phyloP scores from a whole-genome alignment of 2,888 invertebrate genomes.

The Aspidiotus destructor region DNA sequence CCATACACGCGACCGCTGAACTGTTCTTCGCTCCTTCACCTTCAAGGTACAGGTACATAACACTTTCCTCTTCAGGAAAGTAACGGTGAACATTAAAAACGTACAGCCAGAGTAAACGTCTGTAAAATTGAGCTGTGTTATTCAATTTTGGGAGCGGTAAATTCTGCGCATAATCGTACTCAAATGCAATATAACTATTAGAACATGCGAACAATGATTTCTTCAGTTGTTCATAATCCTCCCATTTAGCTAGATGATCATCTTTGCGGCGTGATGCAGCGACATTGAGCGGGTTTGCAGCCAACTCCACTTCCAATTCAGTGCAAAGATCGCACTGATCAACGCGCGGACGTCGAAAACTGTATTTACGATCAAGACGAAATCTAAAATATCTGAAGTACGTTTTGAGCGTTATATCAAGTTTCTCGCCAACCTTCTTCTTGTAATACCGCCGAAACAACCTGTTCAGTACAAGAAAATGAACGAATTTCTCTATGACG shows the following conservation, averaged over 20 bases:
- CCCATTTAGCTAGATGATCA: background rate
- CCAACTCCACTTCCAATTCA: background rate
- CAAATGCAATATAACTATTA: too few relatives aligned
- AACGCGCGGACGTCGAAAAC: too few relatives aligned
- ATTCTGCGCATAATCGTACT: conserved; percentile 37
- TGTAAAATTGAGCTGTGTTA: conserved; percentile 35
- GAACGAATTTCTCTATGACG: too few relatives aligned
- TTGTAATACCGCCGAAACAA: too few relatives aligned
- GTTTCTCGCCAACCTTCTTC: too few relatives aligned
- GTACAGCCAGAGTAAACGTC: conserved; percentile 35
- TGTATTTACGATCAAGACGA: too few relatives aligned
- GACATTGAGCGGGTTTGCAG: background rate
- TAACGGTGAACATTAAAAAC: conserved; percentile 36
- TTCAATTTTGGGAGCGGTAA: conserved; percentile 36
- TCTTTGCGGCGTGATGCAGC: background rate
- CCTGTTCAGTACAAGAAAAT: too few relatives aligned
- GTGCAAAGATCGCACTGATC: background rate
- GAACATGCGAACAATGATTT: background rate
- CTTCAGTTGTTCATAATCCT: background rate
- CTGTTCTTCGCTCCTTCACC: background rate
- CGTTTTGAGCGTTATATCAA: too few relatives aligned
- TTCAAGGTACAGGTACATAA: background rate
- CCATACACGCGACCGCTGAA: background rate
- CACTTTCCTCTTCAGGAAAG: conserved; percentile 29
- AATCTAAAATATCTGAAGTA: too few relatives aligned